These are phyloP conservation scores for Adela reaumurella DNA, from an alignment of 2,888 invertebrate species.

Conservation along the genomic window DNA sequence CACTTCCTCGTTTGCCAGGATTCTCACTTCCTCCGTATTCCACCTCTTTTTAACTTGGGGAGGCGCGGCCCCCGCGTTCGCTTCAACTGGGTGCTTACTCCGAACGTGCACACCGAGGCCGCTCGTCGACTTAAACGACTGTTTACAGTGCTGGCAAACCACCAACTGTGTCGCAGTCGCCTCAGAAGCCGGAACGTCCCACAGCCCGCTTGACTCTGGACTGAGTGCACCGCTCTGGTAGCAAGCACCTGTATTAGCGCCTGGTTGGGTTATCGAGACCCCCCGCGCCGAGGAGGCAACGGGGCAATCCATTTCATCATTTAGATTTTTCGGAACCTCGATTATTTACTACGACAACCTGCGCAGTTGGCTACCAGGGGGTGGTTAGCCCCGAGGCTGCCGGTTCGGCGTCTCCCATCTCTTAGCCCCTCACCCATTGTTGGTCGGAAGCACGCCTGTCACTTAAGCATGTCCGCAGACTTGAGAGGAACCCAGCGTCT, in stretches of 20 bases:
- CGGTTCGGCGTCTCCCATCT: neutral
- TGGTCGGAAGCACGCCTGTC: neutral
- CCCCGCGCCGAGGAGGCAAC: neutral
- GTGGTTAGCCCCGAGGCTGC: neutral
- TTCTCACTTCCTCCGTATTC: conserved; percentile 10
- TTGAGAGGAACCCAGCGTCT: neutral
- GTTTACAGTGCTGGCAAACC: conserved; percentile 6
- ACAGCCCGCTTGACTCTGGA: conserved; percentile 38
- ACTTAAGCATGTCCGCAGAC: neutral
- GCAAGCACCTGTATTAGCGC: conserved; percentile 3
- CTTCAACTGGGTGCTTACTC: conserved; percentile 10
- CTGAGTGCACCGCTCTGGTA: conserved; percentile 41
- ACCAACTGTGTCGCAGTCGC: conserved; percentile 19
- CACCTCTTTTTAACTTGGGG: conserved; percentile 11
- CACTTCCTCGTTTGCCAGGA: conserved; percentile 10
- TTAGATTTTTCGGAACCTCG: neutral
- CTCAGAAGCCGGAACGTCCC: conserved; percentile 30
- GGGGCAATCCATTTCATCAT: neutral
- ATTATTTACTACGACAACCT: neutral
- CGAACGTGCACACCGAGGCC: conserved; percentile 10
- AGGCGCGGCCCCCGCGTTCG: conserved; percentile 10
- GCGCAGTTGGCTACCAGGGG: neutral
- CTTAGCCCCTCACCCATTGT: neutral
- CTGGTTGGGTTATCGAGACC: neutral
- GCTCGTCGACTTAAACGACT: conserved; percentile 4